Percentiles rank a stretch among this genome's conserved stretches.
phyloP scores from a whole-genome alignment of 2,797 vertebrate species.

The Chromis chromis region DNA sequence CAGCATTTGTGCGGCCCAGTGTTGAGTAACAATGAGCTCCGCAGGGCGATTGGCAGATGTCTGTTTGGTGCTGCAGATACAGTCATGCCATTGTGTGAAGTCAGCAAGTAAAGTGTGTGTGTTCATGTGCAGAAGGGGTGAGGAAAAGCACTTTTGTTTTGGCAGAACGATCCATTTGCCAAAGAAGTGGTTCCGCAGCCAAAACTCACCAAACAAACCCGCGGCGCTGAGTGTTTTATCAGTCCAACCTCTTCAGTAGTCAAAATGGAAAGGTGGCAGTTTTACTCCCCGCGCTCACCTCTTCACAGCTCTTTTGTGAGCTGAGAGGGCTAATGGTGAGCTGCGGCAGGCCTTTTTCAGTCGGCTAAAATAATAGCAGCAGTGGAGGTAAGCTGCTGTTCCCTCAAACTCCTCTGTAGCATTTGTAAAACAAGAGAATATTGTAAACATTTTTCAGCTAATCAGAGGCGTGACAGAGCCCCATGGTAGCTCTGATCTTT shows the following conservation, averaged over 20 bases:
- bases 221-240: slow-evolving; percentile 51
- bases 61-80: slow-evolving; percentile 67
- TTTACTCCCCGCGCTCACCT: slow-evolving; percentile 38
- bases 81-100: slow-evolving; percentile 69
- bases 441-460: slow-evolving; percentile 54
- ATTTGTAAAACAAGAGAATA: slow-evolving; percentile 44
- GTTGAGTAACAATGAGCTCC: slow-evolving; percentile 71
- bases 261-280: slow-evolving; percentile 41
- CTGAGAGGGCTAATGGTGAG: slow-evolving; percentile 39
- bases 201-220: slow-evolving; percentile 70
- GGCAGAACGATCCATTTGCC: slow-evolving; percentile 62
- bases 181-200: slow-evolving; percentile 59
- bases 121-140: slow-evolving; percentile 45
- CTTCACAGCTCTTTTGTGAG: slow-evolving; percentile 38
- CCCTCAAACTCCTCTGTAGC: slow-evolving; percentile 9
- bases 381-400: slow-evolving; percentile 16
- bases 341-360: slow-evolving; percentile 18
- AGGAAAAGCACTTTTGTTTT: slow-evolving; percentile 69
- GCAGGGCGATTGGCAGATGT: slow-evolving; percentile 70
- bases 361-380: slow-evolving; percentile 18
- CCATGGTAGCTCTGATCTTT: slow-evolving; percentile 59
- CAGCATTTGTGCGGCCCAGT: slow-evolving; percentile 41
- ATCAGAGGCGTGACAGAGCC: slow-evolving; percentile 45
- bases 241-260: slow-evolving; percentile 44
- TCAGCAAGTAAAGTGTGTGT: slow-evolving; percentile 55